Percentiles rank a stretch among this genome's conserved stretches.
Conservation (phyloP, 2,113 vertebrate genomes). For the Suncus etruscus region DNA sequence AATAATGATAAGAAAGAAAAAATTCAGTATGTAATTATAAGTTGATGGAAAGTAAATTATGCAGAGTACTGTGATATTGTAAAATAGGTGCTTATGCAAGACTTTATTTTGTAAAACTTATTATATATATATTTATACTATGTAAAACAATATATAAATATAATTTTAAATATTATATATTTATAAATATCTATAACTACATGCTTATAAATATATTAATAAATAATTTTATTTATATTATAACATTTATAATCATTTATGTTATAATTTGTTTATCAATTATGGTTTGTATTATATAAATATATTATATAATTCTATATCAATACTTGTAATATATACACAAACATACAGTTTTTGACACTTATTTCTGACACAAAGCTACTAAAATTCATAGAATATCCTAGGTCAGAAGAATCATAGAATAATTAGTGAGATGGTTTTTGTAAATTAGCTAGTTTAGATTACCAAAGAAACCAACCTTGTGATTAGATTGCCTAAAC, state of each 20-base stretch:
- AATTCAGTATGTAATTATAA: background rate
- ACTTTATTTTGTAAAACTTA: too few species aligned
- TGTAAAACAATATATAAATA: too few species aligned
- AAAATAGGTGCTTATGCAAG: background rate
- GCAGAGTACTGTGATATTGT: background rate
- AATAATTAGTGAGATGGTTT: background rate
- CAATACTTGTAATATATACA: too few species aligned
- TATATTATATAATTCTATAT: too few species aligned
- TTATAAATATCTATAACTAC: too few species aligned
- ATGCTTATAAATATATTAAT: too few species aligned
- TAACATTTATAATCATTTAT: too few species aligned
- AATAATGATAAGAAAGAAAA: slow-evolving; percentile 7
- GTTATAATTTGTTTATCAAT: too few species aligned
- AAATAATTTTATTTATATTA: too few species aligned
- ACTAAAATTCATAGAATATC: background rate
- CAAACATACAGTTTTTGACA: background rate
- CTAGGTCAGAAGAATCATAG: background rate
- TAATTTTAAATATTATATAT: too few species aligned
- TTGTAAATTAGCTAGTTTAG: background rate
- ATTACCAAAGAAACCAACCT: background rate
- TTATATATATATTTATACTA: too few species aligned
- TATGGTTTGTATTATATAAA: too few species aligned
- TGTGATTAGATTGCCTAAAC: background rate
- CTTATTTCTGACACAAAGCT: background rate
- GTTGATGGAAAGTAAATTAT: background rate